A percentile compares a stretch with the other conserved stretches of the same genome.
phyloP scores from a whole-genome alignment of 1,140 invertebrate genomes.

The Euura lappo region DNA sequence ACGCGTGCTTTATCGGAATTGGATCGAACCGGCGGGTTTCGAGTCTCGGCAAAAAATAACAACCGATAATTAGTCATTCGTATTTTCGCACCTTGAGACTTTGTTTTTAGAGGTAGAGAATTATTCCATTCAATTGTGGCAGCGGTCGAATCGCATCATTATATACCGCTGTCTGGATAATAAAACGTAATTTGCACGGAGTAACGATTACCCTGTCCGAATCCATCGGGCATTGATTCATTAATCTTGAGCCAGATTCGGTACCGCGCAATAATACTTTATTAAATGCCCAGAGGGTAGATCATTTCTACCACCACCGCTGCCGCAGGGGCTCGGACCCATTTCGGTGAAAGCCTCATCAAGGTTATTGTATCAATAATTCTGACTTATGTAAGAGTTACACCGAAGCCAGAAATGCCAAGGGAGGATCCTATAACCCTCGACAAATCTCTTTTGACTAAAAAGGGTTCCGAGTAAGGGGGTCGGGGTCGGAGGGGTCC shows the following conservation, averaged over 20 bases:
- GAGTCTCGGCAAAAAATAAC: no score
- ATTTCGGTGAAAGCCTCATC: not conserved
- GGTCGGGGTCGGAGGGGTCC: not conserved
- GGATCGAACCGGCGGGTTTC: no score
- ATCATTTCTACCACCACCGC: not conserved
- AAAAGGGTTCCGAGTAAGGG: not conserved
- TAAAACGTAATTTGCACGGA: not conserved
- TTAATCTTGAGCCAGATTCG: not conserved
- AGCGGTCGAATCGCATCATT: no score
- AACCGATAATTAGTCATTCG: no score
- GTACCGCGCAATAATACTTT: not conserved
- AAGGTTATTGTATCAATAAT: not conserved
- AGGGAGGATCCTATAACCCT: not conserved
- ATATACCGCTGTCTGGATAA: not conserved
- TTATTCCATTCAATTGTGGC: no score
- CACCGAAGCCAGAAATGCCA: not conserved
- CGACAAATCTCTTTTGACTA: not conserved
- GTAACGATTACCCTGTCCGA: not conserved
- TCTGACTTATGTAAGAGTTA: not conserved
- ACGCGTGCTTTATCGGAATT: no score
- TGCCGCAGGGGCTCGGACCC: not conserved
- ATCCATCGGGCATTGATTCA: not conserved
- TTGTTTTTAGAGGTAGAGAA: no score
- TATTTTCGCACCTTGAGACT: no score
- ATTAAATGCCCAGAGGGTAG: not conserved